Conservation (phyloP, 2,888 invertebrate species). For the Cheilosia variabilis region DNA sequence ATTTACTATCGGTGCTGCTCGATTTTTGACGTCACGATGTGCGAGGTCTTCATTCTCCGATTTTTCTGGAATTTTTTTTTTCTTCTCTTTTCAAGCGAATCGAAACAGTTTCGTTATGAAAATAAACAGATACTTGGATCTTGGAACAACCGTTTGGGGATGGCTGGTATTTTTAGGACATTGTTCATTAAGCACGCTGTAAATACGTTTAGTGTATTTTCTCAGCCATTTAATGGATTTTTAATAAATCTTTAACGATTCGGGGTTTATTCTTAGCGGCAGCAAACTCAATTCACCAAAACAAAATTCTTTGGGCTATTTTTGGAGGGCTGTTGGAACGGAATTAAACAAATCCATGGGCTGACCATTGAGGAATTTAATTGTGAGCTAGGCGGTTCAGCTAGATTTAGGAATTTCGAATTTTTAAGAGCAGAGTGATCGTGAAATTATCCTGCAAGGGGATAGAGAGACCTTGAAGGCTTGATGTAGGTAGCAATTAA, state of each 20-base stretch:
- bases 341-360: too few species aligned
- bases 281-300: slow-evolving; percentile 59
- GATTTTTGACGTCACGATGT: slow-evolving; percentile 44
- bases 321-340: background rate
- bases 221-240: slow-evolving; percentile 57
- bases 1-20: background rate
- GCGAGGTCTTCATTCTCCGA: slow-evolving; percentile 29
- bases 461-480: too few species aligned
- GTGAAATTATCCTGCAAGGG: too few species aligned
- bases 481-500: too few species aligned
- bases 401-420: too few species aligned
- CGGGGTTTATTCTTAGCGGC: slow-evolving; percentile 32
- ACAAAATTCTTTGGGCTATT: slow-evolving; percentile 42
- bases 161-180: slow-evolving; percentile 64
- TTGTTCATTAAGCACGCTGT: slow-evolving; percentile 39
- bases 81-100: slow-evolving; percentile 50
- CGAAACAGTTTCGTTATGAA: slow-evolving; percentile 54
- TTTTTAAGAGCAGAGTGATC: too few species aligned
- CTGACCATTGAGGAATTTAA: too few species aligned
- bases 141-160: slow-evolving; percentile 15
- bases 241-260: slow-evolving; percentile 63
- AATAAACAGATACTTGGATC: slow-evolving; percentile 71
- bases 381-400: too few species aligned
- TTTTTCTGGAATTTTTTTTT: slow-evolving; percentile 37
- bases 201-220: slow-evolving; percentile 31